Evolutionary conservation across 2,113 vertebrate species (phyloP), one percentile per base, ranked within the genome.

Genomic region (Chrysochloris asiatica): DNA sequence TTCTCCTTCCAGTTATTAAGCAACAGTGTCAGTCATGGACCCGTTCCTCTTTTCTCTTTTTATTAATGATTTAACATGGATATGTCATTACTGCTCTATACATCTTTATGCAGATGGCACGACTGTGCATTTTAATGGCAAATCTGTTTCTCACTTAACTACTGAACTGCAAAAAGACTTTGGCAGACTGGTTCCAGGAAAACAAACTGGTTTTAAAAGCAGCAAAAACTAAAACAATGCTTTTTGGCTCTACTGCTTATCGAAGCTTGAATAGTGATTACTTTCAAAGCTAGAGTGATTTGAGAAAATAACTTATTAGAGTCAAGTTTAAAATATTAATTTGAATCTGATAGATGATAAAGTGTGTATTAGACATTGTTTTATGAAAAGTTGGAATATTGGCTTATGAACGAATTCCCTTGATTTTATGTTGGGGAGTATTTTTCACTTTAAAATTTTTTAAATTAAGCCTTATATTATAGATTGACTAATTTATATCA

Each of bases 71-170:
- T 98, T 98, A 97, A 95, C 97, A 97, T 97, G 97, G 98, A 97
- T 97, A 98, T 98, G 98, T 98, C 98, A 98, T 97, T 98, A 98
- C 98, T 97, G 97, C 97, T 98, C 98, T 98, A 98, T 98, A 98
- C 98, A 96, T 98, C 98, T 97, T 97, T 95, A 98, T 98, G 98
- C 98, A 98, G 98, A 98, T 98, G 98, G 98, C 98, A 98, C 97
- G 98, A 98, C 98, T 98, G 98, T 98, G 98, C 98, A 98, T 98
- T 98, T 98, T 98, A 98, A 98, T 98, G 98, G 98, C 98, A 98
- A 98, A 98, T 98, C 98, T 98, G 98, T 98, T 98, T 98, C 98
- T 98, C 98, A 98, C 98, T 98, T 98, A 98, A 98, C 98, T 98
- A 98, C 98, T 98, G 98, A 98, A 98, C 98, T 98, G 98, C 98